A percentile compares a stretch with the other conserved stretches of the same genome.
These are phyloP conservation scores for Leptinotarsa undecemlineata DNA, from an alignment of 1,140 invertebrate genomes.

Conservation along the genomic window DNA sequence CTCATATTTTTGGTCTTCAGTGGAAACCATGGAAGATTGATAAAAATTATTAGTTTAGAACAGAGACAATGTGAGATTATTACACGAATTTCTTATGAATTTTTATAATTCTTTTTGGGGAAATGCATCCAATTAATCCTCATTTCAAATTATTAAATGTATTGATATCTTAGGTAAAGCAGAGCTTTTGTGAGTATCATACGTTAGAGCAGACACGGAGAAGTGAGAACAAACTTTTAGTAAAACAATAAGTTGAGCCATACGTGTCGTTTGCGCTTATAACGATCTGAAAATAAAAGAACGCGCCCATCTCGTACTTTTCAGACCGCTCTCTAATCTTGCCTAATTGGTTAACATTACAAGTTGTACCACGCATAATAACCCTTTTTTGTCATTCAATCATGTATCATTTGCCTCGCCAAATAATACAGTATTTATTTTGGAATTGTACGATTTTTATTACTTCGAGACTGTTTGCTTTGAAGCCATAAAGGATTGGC, in stretches of 20 bases:
- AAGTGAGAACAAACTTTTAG: background rate
- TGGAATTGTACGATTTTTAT: slow-evolving; percentile 3
- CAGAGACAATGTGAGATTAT: too few species aligned
- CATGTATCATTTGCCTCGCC: background rate
- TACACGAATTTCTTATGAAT: too few species aligned
- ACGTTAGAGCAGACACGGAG: too few species aligned
- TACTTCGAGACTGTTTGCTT: background rate
- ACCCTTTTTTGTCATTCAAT: slow-evolving; percentile 6
- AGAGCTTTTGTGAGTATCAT: too few species aligned
- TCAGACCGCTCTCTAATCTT: slow-evolving; percentile 3
- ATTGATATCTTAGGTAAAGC: too few species aligned
- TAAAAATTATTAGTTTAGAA: too few species aligned
- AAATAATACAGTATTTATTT: slow-evolving; percentile 7
- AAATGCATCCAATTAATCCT: too few species aligned
- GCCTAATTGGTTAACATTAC: slow-evolving; percentile 2
- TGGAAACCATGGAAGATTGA: too few species aligned
- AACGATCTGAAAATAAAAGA: slow-evolving; percentile 7
- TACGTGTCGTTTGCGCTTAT: background rate
- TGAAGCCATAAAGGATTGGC: background rate
- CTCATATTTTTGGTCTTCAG: too few species aligned
- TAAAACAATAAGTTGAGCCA: background rate
- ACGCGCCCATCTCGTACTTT: background rate
- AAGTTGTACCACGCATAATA: slow-evolving; percentile 1
- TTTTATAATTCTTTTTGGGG: too few species aligned
- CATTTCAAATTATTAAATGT: too few species aligned